Percentiles rank a stretch among this genome's conserved stretches.
These are phyloP conservation scores for Zaprionus ornatus DNA, from an alignment of 1,140 invertebrate species.

Conservation along the genomic window DNA sequence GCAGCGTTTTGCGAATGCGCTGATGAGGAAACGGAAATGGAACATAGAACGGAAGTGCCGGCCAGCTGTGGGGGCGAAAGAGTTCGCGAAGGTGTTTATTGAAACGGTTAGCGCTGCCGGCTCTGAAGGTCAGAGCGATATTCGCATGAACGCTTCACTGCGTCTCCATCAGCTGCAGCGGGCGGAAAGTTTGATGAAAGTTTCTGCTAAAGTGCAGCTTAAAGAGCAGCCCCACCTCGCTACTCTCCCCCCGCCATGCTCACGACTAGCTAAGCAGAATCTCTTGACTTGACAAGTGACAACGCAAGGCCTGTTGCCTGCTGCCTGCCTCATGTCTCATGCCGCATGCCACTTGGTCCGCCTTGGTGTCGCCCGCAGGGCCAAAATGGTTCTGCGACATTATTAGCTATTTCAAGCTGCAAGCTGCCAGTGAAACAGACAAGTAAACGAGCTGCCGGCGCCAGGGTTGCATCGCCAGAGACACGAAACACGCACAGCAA, in stretches of 20 bases:
- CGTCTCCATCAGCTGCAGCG: background rate
- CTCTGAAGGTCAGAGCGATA: constrained; percentile 42
- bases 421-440: constrained; percentile 61
- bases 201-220: constrained; percentile 2
- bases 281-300: constrained; percentile 29
- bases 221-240: background rate
- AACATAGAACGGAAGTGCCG: constrained; percentile 63
- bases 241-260: too few relatives aligned
- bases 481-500: constrained; percentile 29
- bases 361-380: constrained; percentile 14
- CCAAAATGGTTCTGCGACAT: constrained; percentile 56
- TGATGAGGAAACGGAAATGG: constrained; percentile 74
- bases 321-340: background rate
- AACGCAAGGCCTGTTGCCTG: constrained; percentile 10
- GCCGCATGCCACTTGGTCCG: background rate
- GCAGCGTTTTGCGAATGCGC: constrained; percentile 1
- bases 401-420: constrained; percentile 67
- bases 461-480: background rate
- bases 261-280: constrained; percentile 2
- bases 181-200: background rate
- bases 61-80: constrained; percentile 34
- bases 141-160: constrained; percentile 32
- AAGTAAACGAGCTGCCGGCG: constrained; percentile 53
- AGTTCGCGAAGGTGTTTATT: constrained; percentile 32
- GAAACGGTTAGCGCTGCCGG: constrained; percentile 33